These are phyloP conservation scores for Girardinus metallicus DNA, from an alignment of 2,797 vertebrate genomes.

Conservation along the genomic window DNA sequence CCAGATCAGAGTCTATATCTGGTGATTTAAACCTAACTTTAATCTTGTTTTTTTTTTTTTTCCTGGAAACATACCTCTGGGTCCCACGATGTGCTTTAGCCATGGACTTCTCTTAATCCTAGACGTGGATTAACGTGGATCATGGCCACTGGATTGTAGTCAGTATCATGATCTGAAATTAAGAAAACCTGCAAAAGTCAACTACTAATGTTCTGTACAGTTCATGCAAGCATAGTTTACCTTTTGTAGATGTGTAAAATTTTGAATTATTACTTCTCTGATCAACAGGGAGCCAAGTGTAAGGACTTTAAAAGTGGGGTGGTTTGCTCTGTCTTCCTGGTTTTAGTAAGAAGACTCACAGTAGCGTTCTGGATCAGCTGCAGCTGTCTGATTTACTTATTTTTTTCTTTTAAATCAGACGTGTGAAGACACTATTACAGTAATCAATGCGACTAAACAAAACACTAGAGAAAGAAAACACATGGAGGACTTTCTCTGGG, in stretches of 20 bases:
- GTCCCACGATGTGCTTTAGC: constrained; percentile 26
- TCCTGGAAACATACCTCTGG: constrained; percentile 13
- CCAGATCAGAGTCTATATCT: constrained; percentile 13
- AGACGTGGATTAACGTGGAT: too few relatives aligned
- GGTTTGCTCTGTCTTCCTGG: too few relatives aligned
- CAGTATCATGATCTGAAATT: not conserved
- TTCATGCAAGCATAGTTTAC: not conserved
- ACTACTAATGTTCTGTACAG: not conserved
- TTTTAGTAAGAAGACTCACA: not conserved
- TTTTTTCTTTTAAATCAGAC: not conserved
- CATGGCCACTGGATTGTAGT: not conserved
- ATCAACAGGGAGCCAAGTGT: too few relatives aligned
- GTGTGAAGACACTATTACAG: not conserved
- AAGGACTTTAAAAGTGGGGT: too few relatives aligned
- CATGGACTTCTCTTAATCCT: too few relatives aligned
- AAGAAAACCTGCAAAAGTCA: not conserved
- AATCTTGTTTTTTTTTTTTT: not conserved
- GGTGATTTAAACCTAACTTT: constrained; percentile 19
- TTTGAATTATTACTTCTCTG: too few relatives aligned
- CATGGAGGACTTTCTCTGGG: not conserved
- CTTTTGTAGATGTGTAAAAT: not conserved
- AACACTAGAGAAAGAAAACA: too few relatives aligned
- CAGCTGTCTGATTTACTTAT: not conserved
- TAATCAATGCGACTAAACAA: not conserved
- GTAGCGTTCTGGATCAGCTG: too few relatives aligned